Conservation (phyloP, 1,140 invertebrate species). For the Frieseomelitta varia region DNA sequence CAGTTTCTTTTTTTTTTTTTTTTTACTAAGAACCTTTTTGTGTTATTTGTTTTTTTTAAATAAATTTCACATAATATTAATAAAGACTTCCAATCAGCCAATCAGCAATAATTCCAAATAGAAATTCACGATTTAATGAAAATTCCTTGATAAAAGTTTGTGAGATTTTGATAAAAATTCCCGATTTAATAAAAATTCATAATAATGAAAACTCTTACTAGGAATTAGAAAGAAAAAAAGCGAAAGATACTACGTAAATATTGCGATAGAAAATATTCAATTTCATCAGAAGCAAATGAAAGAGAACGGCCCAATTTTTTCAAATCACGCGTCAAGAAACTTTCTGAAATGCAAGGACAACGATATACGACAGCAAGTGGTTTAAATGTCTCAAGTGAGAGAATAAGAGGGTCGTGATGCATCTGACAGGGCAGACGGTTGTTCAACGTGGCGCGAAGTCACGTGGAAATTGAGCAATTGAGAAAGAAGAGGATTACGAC, state of each 20-base stretch:
- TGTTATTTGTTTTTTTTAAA: too few relatives aligned
- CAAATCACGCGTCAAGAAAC: neutral
- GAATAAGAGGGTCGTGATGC: neutral
- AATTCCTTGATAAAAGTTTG: too few relatives aligned
- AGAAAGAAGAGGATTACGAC: conserved; percentile 18
- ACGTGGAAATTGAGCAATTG: conserved; percentile 28
- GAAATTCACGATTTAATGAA: neutral
- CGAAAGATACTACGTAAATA: neutral
- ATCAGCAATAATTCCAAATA: too few relatives aligned
- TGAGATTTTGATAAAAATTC: too few relatives aligned
- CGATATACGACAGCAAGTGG: neutral
- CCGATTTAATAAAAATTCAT: neutral
- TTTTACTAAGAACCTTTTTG: too few relatives aligned
- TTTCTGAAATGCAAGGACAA: neutral
- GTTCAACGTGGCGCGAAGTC: neutral
- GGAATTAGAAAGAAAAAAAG: too few relatives aligned
- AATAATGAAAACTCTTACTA: neutral
- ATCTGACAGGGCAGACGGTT: neutral
- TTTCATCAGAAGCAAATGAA: too few relatives aligned
- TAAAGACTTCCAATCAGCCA: too few relatives aligned
- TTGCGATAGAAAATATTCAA: too few relatives aligned
- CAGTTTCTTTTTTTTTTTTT: too few relatives aligned
- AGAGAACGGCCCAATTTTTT: too few relatives aligned
- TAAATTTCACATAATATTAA: too few relatives aligned
- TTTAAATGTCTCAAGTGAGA: neutral